Percentiles rank a stretch among this genome's conserved stretches.
These are phyloP conservation scores for Abramis brama DNA, from an alignment of 2,113 vertebrate genomes.

Conservation along the genomic window DNA sequence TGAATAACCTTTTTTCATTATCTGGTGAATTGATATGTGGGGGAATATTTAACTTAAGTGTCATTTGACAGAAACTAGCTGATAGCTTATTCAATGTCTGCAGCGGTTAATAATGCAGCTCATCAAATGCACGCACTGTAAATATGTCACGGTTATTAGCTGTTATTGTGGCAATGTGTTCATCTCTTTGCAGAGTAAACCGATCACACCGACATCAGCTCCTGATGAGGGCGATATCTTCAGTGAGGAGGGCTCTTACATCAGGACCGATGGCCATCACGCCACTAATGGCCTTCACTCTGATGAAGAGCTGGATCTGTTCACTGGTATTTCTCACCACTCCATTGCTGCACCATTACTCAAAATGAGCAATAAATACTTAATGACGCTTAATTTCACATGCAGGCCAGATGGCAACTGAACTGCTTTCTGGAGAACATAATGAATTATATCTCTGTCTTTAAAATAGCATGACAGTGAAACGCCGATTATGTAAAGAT, in stretches of 20 bases:
- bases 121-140: neutral
- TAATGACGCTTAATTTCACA: neutral
- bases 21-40: neutral
- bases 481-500: neutral
- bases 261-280: slow-evolving; percentile 61
- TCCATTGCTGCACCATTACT: neutral
- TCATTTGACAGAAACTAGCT: neutral
- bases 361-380: neutral
- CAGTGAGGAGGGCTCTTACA: slow-evolving; percentile 60
- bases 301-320: slow-evolving; percentile 88
- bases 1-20: neutral
- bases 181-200: slow-evolving; percentile 20
- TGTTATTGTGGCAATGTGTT: accelerated
- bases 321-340: slow-evolving; percentile 78
- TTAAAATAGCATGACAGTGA: neutral
- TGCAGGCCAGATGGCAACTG: neutral
- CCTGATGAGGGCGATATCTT: slow-evolving; percentile 68
- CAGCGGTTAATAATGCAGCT: neutral
- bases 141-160: neutral
- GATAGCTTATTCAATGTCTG: neutral
- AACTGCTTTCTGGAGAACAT: neutral
- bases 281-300: slow-evolving; percentile 85
- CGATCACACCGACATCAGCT: slow-evolving; percentile 57
- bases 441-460: neutral
- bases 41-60: neutral